Evolutionary conservation across 2,888 invertebrate species (phyloP), one percentile per base, ranked within the genome.

Genomic region (Eurytoma adleriae): DNA sequence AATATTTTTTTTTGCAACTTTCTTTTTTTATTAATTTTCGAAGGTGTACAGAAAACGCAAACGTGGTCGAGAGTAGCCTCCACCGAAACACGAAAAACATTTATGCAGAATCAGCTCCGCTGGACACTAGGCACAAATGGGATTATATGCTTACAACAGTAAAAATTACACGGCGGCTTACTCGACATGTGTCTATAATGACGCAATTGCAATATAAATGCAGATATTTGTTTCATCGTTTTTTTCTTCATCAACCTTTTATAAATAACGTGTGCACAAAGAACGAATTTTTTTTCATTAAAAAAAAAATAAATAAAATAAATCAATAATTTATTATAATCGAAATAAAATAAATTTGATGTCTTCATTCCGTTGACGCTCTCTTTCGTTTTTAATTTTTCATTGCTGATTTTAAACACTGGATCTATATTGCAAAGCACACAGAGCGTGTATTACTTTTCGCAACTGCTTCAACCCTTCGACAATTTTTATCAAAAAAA

Each of bases 91-190:
- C 48, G 40, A 70, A 67, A 59, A 73, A 67, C 50, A 79, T 70
- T 73, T 80, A 76, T 70, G 84, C 83, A 86, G 88, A 89, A 89
- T 88, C 87, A 89, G 89, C 85, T 87, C 85, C 86, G 87, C 86
- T 88, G 83, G 85, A 89, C 88, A 88, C 88, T 86, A 86, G 88
- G 86, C 88, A 87, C 84, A 85, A 85, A 86, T 84, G 81, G 85
- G 84, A 83, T 86, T 85, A 83, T 86, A 84, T 84, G 86, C 85
- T 86, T 85, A 86, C 86, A 88, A 88, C 84, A 85, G 84, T 87
- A 85, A 86, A 84, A 84, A 74, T 87, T 86, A 86, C 85, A 86
- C 85, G 84, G 84, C 86, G 85, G 83, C 86, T 83, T 86, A 85
- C 56, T 86, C 82, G 83, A 84, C 59, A 68, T 68, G 59, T 48